Percentiles rank a stretch among this genome's conserved stretches.
These are phyloP conservation scores for Laterallus jamaicensis DNA, from an alignment of 2,113 vertebrate species.

Conservation along the genomic window DNA sequence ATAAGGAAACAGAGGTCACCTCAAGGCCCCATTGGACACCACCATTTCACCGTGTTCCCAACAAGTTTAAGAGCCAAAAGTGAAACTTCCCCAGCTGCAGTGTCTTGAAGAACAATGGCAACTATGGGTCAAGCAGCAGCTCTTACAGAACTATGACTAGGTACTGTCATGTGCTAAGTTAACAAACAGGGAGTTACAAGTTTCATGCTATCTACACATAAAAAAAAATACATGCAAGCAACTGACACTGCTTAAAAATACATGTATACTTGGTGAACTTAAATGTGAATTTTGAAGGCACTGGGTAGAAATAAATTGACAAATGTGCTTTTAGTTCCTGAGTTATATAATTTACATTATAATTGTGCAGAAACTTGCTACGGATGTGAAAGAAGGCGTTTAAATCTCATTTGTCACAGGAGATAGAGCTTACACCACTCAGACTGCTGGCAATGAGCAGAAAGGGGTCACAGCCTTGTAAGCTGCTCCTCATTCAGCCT, in stretches of 20 bases:
- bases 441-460: background rate
- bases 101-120: background rate
- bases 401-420: background rate
- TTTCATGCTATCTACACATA: background rate
- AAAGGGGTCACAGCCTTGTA: fast-evolving
- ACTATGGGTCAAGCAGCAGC: background rate
- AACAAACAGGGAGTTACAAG: background rate
- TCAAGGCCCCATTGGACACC: background rate
- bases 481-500: background rate
- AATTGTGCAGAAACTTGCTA: background rate
- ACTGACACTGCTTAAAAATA: background rate
- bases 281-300: background rate
- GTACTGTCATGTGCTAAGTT: background rate
- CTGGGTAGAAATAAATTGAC: background rate
- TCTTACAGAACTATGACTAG: background rate
- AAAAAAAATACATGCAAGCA: background rate
- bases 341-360: background rate
- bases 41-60: background rate
- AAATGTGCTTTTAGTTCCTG: background rate
- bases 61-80: background rate
- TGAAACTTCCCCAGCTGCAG: background rate
- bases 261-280: background rate
- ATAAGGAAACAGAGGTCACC: background rate
- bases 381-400: background rate
- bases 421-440: background rate